A percentile compares a stretch with the other conserved stretches of the same genome.
These are phyloP conservation scores for Parambassis ranga DNA, from an alignment of 2,797 vertebrate genomes.

Conservation along the genomic window DNA sequence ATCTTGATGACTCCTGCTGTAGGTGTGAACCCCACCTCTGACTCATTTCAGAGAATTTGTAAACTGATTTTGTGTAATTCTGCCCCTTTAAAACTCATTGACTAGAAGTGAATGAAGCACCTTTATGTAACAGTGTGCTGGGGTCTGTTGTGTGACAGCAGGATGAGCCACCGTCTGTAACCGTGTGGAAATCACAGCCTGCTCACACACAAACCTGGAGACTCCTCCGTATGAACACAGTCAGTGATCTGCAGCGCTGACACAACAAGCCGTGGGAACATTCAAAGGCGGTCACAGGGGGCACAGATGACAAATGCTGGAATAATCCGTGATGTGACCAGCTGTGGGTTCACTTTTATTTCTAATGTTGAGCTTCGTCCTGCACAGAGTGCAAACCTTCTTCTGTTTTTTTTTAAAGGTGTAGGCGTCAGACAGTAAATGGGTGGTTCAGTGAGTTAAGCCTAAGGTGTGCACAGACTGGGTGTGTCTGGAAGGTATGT, in stretches of 20 bases:
- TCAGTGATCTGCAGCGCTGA: constrained; percentile 15
- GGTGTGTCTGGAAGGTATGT: constrained; percentile 65
- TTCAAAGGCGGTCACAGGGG: neutral
- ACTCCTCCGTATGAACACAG: constrained; percentile 32
- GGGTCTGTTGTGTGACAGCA: constrained; percentile 4
- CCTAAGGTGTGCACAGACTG: constrained; percentile 74
- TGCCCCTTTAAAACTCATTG: neutral
- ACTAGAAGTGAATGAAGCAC: neutral
- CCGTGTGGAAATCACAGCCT: constrained; percentile 28
- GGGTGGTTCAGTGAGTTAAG: constrained; percentile 65
- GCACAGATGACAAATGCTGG: constrained; percentile 3
- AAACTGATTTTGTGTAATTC: too few relatives aligned
- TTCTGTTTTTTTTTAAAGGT: constrained; percentile 9
- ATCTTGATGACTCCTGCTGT: too few relatives aligned
- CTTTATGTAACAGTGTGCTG: too few relatives aligned
- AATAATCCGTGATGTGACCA: neutral
- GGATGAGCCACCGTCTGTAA: constrained; percentile 19
- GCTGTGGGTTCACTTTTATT: neutral
- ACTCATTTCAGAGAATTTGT: too few relatives aligned
- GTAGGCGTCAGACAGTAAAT: constrained; percentile 60
- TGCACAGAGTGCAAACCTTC: neutral
- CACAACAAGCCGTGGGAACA: constrained; percentile 25
- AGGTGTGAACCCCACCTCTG: too few relatives aligned
- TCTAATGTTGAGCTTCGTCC: neutral
- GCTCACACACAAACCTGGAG: constrained; percentile 31